A percentile compares a stretch with the other conserved stretches of the same genome.
Conservation (phyloP, 2,113 vertebrate genomes). For the Nerophis lumbriciformis region DNA sequence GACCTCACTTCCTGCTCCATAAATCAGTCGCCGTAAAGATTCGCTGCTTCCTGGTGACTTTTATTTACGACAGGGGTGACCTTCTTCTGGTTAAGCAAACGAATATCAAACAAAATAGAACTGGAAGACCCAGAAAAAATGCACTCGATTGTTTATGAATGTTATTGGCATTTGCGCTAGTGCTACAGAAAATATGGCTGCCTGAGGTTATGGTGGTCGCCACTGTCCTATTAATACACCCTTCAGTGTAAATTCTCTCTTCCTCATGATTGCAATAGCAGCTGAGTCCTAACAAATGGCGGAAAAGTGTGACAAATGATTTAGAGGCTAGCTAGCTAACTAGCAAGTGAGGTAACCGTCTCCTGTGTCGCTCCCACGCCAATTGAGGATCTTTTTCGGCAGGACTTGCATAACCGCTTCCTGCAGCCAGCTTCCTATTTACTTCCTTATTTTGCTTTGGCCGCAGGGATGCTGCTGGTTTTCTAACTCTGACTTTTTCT, state of each 20-base stretch:
- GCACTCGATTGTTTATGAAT: neutral
- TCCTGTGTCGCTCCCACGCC: neutral
- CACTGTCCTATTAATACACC: constrained; percentile 58
- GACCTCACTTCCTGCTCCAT: constrained; percentile 51
- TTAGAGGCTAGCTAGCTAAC: neutral
- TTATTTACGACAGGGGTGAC: neutral
- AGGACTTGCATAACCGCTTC: constrained; percentile 47
- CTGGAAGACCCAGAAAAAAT: constrained; percentile 22
- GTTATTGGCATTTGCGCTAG: neutral
- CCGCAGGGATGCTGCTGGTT: neutral
- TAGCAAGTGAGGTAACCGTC: neutral
- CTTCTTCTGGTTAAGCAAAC: constrained; percentile 8
- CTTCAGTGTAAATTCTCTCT: constrained; percentile 27
- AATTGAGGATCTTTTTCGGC: constrained; percentile 1
- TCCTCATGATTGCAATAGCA: constrained; percentile 37
- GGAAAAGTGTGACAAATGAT: constrained; percentile 19
- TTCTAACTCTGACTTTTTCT: constrained; percentile 8
- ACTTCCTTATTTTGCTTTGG: constrained; percentile 36
- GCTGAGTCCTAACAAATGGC: constrained; percentile 28
- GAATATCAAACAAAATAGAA: constrained; percentile 1
- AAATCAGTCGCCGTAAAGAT: constrained; percentile 43
- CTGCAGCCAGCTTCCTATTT: constrained; percentile 48
- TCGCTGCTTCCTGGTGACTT: constrained; percentile 2
- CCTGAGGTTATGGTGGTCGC: constrained; percentile 19
- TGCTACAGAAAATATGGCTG: neutral